Evolutionary conservation across 2,113 vertebrate genomes (phyloP).

Genomic region (Butorides virescens): DNA sequence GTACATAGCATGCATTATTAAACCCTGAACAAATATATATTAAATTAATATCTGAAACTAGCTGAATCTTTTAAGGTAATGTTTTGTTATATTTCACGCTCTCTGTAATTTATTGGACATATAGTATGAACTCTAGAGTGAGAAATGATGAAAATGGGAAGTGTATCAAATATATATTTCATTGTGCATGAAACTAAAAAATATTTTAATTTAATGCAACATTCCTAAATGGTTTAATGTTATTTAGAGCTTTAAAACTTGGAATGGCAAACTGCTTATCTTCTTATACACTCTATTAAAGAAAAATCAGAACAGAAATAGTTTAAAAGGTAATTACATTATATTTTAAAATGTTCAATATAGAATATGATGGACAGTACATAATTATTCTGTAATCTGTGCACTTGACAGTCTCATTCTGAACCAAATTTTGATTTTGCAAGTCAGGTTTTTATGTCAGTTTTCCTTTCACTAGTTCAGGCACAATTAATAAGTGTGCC

Average conservation of each 20-base stretch:
- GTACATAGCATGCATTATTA: neutral
- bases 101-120: neutral
- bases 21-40: neutral
- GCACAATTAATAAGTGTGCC: neutral
- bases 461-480: neutral
- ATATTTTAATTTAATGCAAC: neutral
- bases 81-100: neutral
- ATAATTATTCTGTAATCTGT: neutral
- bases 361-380: neutral
- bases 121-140: neutral
- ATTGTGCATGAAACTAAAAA: neutral
- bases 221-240: neutral
- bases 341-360: neutral
- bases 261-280: neutral
- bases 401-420: neutral
- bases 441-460: neutral
- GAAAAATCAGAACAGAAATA: neutral
- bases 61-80: neutral
- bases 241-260: neutral
- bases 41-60: constrained; percentile 22
- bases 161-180: neutral
- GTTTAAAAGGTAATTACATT: neutral
- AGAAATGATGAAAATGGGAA: neutral
- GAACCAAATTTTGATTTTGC: neutral
- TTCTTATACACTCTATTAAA: neutral